Evolutionary conservation across 2,797 vertebrate species (phyloP), one percentile per base, ranked within the genome.

Genomic region (Astyanax mexicanus): DNA sequence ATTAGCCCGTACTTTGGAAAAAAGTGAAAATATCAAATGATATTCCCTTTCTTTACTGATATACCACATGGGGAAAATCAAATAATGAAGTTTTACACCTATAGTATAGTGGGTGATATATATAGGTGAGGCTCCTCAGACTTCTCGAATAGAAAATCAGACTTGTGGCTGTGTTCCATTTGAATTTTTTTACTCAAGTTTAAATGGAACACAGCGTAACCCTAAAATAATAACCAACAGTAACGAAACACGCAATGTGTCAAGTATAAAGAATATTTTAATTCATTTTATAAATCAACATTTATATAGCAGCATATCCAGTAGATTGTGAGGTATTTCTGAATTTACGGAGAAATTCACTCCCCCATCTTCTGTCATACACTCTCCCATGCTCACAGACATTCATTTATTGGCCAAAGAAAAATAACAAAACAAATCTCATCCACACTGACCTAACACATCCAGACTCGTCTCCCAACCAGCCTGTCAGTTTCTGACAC

Each of bases 271-370:
- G 86, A 86, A 92, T 86, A 88, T 89, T 90, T 93, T 92, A 91
- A 91, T 92, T 82, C 82, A 85, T 89, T 92, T 87, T 89, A 92
- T 90, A 93, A 93, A 93, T 83, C 84, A 89, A 90, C 88, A 92
- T 94, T 90, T 89, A 93, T 92, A 93, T 96, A 97, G 94, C 94
- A 96, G 96, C 94, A 96, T 94, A 93, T 94, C 89, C 92, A 88
- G 91, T 94, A 93, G 94, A 92, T 95, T 91, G 95, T 97, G 95
- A 97, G 95, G 95, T 96, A 97, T 96, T 96, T 97, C 91, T 91
- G 91, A 88, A 90, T 91, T 84, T 90, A 92, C 82, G 87, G 83
- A 88, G 85, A 88, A 87, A 88, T 84, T 88, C 85, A 85, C 79
- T 75, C 69, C 79, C 58, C 75, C 85, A 78, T 80, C 80, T 72